phyloP scores from a whole-genome alignment of 1,140 invertebrate genomes.

The Lerema accius region DNA sequence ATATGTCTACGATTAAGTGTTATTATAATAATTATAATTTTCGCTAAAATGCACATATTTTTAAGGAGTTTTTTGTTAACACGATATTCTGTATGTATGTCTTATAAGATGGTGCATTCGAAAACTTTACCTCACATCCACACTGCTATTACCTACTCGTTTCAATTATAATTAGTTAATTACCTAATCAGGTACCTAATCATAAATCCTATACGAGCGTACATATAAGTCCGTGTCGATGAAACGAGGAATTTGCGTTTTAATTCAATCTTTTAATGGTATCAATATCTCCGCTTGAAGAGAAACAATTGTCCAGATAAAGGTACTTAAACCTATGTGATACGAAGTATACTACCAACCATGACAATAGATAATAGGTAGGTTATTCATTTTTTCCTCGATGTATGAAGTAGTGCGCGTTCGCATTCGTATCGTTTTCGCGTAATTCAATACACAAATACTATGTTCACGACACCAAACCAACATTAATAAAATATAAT shows the following conservation, averaged over 20 bases:
- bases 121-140: too few relatives aligned
- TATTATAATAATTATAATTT: too few relatives aligned
- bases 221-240: too few relatives aligned
- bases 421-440: not conserved
- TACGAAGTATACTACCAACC: too few relatives aligned
- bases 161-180: too few relatives aligned
- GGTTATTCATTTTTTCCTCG: constrained; percentile 8
- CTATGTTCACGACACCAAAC: constrained; percentile 4
- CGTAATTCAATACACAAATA: not conserved
- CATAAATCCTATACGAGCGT: not conserved
- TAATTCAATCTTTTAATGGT: not conserved
- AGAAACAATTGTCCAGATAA: constrained; percentile 4
- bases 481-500: not conserved
- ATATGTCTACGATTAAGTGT: too few relatives aligned
- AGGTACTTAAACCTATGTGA: not conserved
- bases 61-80: too few relatives aligned
- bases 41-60: too few relatives aligned
- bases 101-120: too few relatives aligned
- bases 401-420: not conserved
- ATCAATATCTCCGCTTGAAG: not conserved
- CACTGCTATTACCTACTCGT: too few relatives aligned
- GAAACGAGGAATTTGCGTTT: not conserved
- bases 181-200: too few relatives aligned
- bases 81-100: too few relatives aligned
- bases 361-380: constrained; percentile 4